Percentiles rank a stretch among this genome's conserved stretches.
phyloP scores from a whole-genome alignment of 2,113 vertebrate genomes.

The Peromyscus maniculatus region DNA sequence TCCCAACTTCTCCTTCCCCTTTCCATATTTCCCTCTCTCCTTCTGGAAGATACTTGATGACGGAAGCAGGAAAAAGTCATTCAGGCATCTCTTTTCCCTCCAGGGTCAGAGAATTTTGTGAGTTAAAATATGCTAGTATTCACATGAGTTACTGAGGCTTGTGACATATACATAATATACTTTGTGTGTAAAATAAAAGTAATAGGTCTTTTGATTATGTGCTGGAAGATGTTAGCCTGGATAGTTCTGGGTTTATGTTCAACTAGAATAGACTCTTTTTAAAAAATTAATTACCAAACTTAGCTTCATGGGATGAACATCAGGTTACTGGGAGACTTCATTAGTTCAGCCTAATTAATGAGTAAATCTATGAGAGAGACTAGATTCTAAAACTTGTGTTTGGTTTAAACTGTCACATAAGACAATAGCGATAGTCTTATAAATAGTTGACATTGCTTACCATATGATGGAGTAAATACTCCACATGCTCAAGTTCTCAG shows the following conservation, averaged over 20 bases:
- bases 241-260: neutral
- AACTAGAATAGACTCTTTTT: neutral
- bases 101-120: conserved; percentile 32
- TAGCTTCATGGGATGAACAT: conserved; percentile 5
- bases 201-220: neutral
- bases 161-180: neutral
- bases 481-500: neutral
- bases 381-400: neutral
- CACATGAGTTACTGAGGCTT: neutral
- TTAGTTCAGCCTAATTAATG: neutral
- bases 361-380: neutral
- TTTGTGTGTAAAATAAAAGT: neutral
- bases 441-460: conserved; percentile 5
- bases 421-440: neutral
- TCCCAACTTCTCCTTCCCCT: neutral
- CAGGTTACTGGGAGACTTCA: neutral
- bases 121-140: conserved; percentile 45
- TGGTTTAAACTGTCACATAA: neutral
- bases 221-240: neutral
- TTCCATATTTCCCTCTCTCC: neutral
- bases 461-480: neutral
- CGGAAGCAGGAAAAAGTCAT: conserved; percentile 30
- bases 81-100: neutral
- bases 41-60: conserved; percentile 26
- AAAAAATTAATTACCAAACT: neutral